phyloP scores from a whole-genome alignment of 92 coral and sea anemone genomes.

The Plumapathes pennacea region DNA sequence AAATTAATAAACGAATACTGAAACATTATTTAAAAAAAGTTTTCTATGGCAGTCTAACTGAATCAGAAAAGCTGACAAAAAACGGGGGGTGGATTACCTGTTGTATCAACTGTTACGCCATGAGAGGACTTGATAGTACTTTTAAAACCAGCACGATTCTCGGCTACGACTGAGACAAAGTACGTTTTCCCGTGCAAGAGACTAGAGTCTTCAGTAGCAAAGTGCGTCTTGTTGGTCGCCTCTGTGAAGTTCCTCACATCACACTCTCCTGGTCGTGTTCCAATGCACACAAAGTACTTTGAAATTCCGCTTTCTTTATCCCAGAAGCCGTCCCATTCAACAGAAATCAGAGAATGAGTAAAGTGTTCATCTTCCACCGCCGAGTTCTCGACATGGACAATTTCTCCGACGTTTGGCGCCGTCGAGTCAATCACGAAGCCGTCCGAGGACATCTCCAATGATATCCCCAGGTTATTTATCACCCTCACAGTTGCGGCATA shows the following conservation, averaged over 20 bases:
- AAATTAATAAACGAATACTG: not conserved
- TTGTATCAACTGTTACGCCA: constrained; percentile 73
- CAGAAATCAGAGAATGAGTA: constrained; percentile 63
- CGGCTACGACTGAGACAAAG: constrained; percentile 70
- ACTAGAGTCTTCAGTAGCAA: constrained; percentile 21
- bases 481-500: constrained; percentile 66
- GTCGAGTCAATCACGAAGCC: constrained; percentile 78
- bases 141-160: constrained; percentile 70
- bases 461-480: constrained; percentile 70
- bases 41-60: not conserved
- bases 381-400: constrained; percentile 45
- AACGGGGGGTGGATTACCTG: constrained; percentile 54
- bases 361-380: constrained; percentile 46
- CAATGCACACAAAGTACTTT: constrained; percentile 72
- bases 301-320: constrained; percentile 74
- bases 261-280: constrained; percentile 61
- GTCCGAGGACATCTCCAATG: constrained; percentile 52
- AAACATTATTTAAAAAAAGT: not conserved
- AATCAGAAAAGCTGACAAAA: not conserved
- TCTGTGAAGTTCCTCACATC: constrained; percentile 56
- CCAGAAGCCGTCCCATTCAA: constrained; percentile 77
- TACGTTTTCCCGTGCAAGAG: constrained; percentile 68
- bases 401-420: constrained; percentile 67
- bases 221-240: constrained; percentile 46
- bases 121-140: constrained; percentile 74